Base-by-base conservation (phyloP, 1,140 invertebrate species). In the Hylaeus anthracinus region DNA sequence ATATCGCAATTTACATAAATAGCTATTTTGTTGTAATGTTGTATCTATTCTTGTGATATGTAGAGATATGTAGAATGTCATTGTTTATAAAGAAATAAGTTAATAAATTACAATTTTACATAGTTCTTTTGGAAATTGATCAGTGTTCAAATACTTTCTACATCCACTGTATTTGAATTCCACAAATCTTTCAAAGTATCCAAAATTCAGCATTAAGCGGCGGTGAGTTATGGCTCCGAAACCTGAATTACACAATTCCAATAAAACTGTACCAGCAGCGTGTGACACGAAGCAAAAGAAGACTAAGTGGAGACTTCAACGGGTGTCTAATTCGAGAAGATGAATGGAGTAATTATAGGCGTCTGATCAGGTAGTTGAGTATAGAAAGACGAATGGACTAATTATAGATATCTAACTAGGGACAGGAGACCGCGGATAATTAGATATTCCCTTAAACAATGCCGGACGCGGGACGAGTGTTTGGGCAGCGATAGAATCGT, bases 341-440 rank as follows among this genome's bases (percentile, higher is more conserved):
- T 70, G 60, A 56, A 79, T 72, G 41, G 51, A 79, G 48, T 45
- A 55, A 79, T 79, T 79, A 72, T 55, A 72, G 76, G 9, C 26
- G 51, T 64, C 51, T 3, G 26, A 55, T 2, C 12, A 39, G 48
- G 48, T 26, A 48, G 41, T 12, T 37, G 2, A 26, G 48, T 37
- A 64, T n/a, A n/a, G 1, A 45, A 37, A 64, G 60, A 55, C 76
- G 48, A 65, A 45, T 53, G 14, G 51, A 55, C 58, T 79, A 79
- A 79, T 79, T 79, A 72, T 79, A 72, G 66, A 41, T 4, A 39
- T 0, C 48, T 0, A 45, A 60, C 3, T 37, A 9, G 15, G 37
- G 3, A 8, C 6, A 10, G 72, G 5, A 37, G 6, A 41, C 43
- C 41, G 26, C 15, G 6, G 3, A 1, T 79, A 79, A 72, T 79